phyloP scores from a whole-genome alignment of 1,140 invertebrate genomes.

The Ephestia elutella region DNA sequence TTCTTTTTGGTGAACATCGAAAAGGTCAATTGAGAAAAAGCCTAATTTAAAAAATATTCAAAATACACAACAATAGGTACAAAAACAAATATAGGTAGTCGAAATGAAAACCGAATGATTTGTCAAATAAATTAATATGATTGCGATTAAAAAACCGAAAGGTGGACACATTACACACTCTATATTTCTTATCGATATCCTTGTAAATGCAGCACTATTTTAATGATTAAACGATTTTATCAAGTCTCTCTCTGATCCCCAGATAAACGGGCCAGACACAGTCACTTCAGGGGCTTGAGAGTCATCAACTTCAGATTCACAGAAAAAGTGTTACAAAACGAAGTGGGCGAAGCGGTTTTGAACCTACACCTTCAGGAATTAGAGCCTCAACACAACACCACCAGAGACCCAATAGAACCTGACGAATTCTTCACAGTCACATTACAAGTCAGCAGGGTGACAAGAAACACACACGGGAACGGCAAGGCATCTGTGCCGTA shows the following conservation, averaged over 20 bases:
- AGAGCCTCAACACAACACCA: constrained; percentile 46
- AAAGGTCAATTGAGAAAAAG: not conserved
- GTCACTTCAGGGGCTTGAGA: constrained; percentile 66
- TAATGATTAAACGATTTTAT: not conserved
- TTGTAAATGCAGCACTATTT: too few relatives aligned
- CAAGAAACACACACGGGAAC: constrained; percentile 51
- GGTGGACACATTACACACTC: too few relatives aligned
- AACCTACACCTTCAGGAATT: constrained; percentile 74
- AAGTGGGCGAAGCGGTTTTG: constrained; percentile 72
- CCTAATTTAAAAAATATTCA: not conserved
- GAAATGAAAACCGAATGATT: too few relatives aligned
- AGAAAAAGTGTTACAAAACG: constrained; percentile 73
- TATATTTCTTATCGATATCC: too few relatives aligned
- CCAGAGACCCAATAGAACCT: constrained; percentile 22
- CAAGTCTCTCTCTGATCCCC: constrained; percentile 20
- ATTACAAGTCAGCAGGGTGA: constrained; percentile 64
- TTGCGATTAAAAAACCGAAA: too few relatives aligned
- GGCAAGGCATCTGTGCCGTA: constrained; percentile 54
- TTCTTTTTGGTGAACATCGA: not conserved
- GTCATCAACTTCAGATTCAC: constrained; percentile 76
- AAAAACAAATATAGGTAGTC: too few relatives aligned
- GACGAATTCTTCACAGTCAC: constrained; percentile 53
- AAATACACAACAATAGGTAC: too few relatives aligned
- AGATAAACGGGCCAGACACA: constrained; percentile 62
- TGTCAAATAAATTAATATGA: too few relatives aligned